These are phyloP conservation scores for Heteronetta atricapilla DNA, from an alignment of 2,113 vertebrate genomes.

Conservation along the genomic window DNA sequence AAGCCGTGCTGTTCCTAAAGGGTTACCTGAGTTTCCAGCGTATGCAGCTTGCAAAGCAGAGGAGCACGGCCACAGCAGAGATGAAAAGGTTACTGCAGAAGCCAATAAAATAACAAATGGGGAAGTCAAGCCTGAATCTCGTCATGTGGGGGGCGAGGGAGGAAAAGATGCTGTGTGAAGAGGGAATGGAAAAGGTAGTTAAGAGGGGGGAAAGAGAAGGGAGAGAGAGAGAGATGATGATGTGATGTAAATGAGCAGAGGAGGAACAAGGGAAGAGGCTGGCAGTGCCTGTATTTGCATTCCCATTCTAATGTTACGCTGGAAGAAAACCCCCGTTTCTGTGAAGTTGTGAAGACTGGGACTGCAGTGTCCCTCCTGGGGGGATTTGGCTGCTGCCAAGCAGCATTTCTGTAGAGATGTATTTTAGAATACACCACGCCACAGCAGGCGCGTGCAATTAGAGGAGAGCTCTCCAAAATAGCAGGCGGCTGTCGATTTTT, in stretches of 20 bases:
- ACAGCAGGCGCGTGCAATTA: slow-evolving; percentile 24
- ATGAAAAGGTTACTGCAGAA: not conserved
- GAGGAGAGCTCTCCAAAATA: slow-evolving; percentile 35
- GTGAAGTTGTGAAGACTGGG: slow-evolving; percentile 9
- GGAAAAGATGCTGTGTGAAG: not conserved
- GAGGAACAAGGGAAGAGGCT: not conserved
- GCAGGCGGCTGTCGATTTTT: slow-evolving; percentile 41
- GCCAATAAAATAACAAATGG: not conserved
- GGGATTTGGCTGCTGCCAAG: not conserved
- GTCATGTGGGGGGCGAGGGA: not conserved
- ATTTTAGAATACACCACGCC: slow-evolving; percentile 17
- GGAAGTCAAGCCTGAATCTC: not conserved
- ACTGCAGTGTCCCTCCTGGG: not conserved
- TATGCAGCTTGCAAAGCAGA: not conserved
- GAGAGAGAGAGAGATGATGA: not conserved
- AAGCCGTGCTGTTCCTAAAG: not conserved
- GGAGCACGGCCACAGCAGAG: not conserved
- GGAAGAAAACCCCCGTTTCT: not conserved
- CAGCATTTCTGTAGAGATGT: not conserved
- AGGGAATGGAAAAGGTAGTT: not conserved
- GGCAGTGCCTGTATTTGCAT: not conserved
- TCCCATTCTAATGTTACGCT: not conserved
- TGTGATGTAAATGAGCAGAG: not conserved
- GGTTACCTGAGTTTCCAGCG: not conserved
- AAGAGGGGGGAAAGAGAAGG: not conserved